phyloP scores from a whole-genome alignment of 2,888 invertebrate genomes.

The Agelastica alni region DNA sequence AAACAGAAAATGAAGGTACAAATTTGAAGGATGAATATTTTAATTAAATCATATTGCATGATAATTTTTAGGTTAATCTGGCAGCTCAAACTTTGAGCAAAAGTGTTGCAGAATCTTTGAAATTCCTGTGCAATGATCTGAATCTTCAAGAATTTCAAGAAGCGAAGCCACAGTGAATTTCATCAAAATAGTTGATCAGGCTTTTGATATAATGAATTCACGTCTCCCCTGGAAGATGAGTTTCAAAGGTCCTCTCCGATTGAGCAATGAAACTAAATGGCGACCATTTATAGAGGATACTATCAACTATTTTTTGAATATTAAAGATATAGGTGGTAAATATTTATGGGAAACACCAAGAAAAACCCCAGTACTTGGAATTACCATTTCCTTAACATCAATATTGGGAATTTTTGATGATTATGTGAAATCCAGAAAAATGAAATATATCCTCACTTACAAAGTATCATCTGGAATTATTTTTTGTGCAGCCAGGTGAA shows the following conservation, averaged over 20 bases:
- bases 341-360: slow-evolving; percentile 11
- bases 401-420: slow-evolving; percentile 21
- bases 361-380: slow-evolving; percentile 24
- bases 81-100: slow-evolving; percentile 31
- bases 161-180: slow-evolving; percentile 24
- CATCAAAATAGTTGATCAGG: slow-evolving; percentile 20
- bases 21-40: background rate
- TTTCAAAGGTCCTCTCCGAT: slow-evolving; percentile 16
- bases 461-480: slow-evolving; percentile 29
- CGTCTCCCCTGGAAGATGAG: no score
- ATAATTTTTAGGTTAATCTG: slow-evolving; percentile 25
- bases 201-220: no score
- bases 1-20: slow-evolving; percentile 33
- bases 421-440: slow-evolving; percentile 13
- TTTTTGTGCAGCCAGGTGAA: slow-evolving; percentile 21
- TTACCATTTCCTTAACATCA: slow-evolving; percentile 15
- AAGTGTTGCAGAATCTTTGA: slow-evolving; percentile 27
- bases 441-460: slow-evolving; percentile 22
- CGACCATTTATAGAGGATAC: slow-evolving; percentile 11
- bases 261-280: slow-evolving; percentile 15
- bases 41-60: background rate
- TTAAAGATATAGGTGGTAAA: slow-evolving; percentile 7
- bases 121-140: slow-evolving; percentile 17
- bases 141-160: slow-evolving; percentile 19
- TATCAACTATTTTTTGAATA: slow-evolving; percentile 9